These are phyloP conservation scores for Hesperia comma DNA, from an alignment of 2,888 invertebrate species.

Conservation along the genomic window DNA sequence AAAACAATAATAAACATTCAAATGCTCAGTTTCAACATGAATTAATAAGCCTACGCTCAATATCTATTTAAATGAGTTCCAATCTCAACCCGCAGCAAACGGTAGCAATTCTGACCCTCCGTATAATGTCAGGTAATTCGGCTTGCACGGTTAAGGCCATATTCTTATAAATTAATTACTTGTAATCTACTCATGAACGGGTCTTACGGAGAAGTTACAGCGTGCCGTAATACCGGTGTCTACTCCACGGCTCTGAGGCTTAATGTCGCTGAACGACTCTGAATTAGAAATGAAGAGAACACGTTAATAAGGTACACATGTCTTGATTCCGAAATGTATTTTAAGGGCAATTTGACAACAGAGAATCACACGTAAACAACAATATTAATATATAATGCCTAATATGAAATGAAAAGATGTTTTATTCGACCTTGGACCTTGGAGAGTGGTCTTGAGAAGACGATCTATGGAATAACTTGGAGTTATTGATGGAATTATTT, in stretches of 20 bases:
- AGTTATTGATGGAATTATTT: too few species aligned
- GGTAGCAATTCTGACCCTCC: conserved; percentile 56
- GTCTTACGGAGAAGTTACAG: conserved; percentile 81
- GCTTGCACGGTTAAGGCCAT: conserved; percentile 69
- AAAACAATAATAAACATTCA: not conserved
- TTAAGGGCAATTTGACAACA: not conserved
- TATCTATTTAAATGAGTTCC: conserved; percentile 25
- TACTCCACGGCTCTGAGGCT: conserved; percentile 73
- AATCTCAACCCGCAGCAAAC: conserved; percentile 8
- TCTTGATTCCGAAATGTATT: conserved; percentile 48
- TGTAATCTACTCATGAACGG: conserved; percentile 83
- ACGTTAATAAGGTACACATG: conserved; percentile 75
- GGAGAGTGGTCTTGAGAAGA: too few species aligned
- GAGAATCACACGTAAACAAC: too few species aligned
- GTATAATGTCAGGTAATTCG: conserved; percentile 65
- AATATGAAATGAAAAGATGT: too few species aligned
- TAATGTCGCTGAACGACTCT: conserved; percentile 74
- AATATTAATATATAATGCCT: too few species aligned
- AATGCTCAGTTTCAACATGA: conserved; percentile 21
- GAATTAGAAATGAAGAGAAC: conserved; percentile 81
- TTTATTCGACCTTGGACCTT: too few species aligned
- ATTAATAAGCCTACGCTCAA: conserved; percentile 3
- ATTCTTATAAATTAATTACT: conserved; percentile 85
- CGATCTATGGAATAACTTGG: too few species aligned
- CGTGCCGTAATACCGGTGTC: conserved; percentile 55